These are phyloP conservation scores for Neolamprologus tretocephalus DNA, from an alignment of 2,113 vertebrate genomes.

Conservation along the genomic window DNA sequence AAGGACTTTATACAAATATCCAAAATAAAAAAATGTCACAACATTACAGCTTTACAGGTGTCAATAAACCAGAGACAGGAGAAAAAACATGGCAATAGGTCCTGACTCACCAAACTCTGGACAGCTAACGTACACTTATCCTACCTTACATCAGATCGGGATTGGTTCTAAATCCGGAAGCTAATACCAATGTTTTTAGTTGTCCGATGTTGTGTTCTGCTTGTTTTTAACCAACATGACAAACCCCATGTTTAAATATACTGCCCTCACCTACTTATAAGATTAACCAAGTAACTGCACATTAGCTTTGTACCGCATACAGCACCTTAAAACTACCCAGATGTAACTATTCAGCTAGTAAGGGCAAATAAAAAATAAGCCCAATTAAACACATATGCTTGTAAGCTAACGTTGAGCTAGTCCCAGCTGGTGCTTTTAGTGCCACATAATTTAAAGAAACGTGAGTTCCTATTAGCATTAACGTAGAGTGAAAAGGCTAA, in stretches of 20 bases:
- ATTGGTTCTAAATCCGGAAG: neutral
- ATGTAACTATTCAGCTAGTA: neutral
- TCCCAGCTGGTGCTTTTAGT: neutral
- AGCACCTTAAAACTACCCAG: neutral
- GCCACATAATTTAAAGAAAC: neutral
- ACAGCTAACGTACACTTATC: neutral
- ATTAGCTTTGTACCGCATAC: neutral
- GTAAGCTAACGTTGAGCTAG: neutral
- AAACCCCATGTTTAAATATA: neutral
- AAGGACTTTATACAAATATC: neutral
- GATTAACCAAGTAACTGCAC: neutral
- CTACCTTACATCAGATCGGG: neutral
- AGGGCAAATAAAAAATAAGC: neutral
- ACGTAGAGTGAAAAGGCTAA: fast-evolving
- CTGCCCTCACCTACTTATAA: neutral
- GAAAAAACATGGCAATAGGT: neutral
- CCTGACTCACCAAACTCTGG: neutral
- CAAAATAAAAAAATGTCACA: neutral
- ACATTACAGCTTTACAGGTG: neutral
- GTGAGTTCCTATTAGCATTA: neutral
- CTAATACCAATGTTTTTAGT: neutral
- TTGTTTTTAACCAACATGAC: neutral
- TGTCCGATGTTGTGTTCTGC: neutral
- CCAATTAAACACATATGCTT: slow-evolving; percentile 10
- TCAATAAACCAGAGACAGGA: neutral